These are phyloP conservation scores for Chionomys nivalis DNA, from an alignment of 2,113 vertebrate genomes.

Conservation along the genomic window DNA sequence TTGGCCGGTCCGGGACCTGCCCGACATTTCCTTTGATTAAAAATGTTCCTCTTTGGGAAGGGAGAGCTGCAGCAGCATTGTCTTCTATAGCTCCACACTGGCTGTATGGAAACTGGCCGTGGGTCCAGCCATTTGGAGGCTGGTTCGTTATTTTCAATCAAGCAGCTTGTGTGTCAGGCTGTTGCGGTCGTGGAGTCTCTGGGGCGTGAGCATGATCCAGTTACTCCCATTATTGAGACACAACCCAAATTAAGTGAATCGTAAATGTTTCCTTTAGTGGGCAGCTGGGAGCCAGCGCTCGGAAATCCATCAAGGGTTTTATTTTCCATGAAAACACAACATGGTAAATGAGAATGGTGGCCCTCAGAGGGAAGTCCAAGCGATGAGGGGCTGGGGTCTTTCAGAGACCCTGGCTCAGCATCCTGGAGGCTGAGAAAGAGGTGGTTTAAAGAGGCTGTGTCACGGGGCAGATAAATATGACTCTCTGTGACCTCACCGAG, in stretches of 20 bases:
- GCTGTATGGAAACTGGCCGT: neutral
- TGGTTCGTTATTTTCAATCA: conserved; percentile 49
- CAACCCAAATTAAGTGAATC: conserved; percentile 50
- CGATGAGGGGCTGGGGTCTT: neutral
- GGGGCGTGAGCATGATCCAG: neutral
- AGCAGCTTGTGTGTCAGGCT: neutral
- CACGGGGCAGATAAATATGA: rapidly evolving
- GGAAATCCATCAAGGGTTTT: conserved; percentile 5
- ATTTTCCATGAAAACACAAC: conserved; percentile 1
- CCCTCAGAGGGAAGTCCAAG: neutral
- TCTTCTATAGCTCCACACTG: rapidly evolving
- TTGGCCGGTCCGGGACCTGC: neutral
- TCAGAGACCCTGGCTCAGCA: neutral
- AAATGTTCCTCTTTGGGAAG: neutral
- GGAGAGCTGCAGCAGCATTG: neutral
- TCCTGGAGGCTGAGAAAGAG: neutral
- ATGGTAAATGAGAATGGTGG: neutral
- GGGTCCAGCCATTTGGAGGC: neutral
- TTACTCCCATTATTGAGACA: conserved; percentile 40
- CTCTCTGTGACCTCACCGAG: rapidly evolving
- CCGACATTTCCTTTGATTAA: neutral
- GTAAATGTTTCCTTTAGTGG: conserved; percentile 38
- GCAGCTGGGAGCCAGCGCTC: neutral
- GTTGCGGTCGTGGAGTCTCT: neutral
- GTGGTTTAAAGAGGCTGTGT: neutral